Percentiles rank a stretch among this genome's conserved stretches.
These are phyloP conservation scores for Gallinago solitaria DNA, from an alignment of 2,797 vertebrate genomes.

Conservation along the genomic window DNA sequence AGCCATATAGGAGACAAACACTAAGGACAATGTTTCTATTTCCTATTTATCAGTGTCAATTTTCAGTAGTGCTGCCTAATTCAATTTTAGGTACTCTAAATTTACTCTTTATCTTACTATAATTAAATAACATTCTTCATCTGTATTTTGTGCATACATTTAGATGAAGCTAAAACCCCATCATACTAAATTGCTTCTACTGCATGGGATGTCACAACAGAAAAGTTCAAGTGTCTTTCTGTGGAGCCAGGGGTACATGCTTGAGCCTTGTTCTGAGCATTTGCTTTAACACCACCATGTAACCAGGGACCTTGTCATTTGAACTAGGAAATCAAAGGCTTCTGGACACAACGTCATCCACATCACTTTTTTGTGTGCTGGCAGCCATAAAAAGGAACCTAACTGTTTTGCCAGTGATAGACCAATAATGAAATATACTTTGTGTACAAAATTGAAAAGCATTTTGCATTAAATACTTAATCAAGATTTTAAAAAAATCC, in stretches of 20 bases:
- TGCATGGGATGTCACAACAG: not conserved
- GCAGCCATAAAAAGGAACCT: not conserved
- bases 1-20: not conserved
- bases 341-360: not conserved
- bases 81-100: not conserved
- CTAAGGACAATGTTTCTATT: not conserved
- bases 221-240: not conserved
- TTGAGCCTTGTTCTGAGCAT: not conserved
- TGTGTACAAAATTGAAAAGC: not conserved
- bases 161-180: not conserved
- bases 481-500: not conserved
- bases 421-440: not conserved
- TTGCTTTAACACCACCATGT: not conserved
- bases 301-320: not conserved
- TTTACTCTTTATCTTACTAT: not conserved
- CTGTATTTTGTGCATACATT: not conserved
- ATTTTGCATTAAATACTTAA: not conserved
- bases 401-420: not conserved
- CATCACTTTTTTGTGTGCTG: not conserved
- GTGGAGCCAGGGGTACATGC: fast-evolving
- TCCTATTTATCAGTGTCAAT: not conserved
- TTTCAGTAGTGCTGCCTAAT: not conserved
- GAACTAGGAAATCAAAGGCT: not conserved
- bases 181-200: not conserved
- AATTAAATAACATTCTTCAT: not conserved